These are phyloP conservation scores for Hyperopisus bebe DNA, from an alignment of 2,113 vertebrate species.

Conservation along the genomic window DNA sequence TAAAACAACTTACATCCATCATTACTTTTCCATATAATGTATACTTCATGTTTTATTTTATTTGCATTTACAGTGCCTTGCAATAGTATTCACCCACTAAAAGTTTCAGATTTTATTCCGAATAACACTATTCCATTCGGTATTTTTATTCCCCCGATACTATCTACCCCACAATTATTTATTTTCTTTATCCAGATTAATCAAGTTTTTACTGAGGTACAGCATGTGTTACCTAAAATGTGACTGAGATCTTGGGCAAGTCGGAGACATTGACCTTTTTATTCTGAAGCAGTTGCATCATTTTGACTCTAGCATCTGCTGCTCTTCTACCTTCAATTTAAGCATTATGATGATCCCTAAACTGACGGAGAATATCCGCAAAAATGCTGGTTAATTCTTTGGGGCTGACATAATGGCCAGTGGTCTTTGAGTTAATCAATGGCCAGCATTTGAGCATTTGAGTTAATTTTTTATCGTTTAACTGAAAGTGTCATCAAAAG, in stretches of 20 bases:
- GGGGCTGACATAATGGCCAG: neutral
- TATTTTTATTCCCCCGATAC: neutral
- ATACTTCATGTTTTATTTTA: neutral
- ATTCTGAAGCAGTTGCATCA: neutral
- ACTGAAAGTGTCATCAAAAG: neutral
- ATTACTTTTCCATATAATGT: neutral
- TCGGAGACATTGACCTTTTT: neutral
- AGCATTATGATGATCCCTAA: neutral
- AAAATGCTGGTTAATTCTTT: neutral
- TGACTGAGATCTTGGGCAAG: neutral
- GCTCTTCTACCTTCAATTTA: neutral
- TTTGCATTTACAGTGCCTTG: neutral
- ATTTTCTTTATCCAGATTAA: neutral
- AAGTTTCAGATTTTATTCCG: neutral
- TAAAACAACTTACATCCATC: neutral
- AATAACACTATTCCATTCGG: neutral
- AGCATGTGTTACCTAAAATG: neutral
- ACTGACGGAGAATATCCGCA: neutral
- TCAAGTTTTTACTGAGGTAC: neutral
- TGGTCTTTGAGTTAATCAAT: too few relatives aligned
- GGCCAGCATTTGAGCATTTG: neutral
- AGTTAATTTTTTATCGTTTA: neutral
- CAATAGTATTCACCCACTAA: neutral
- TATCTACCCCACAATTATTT: neutral
- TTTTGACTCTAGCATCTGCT: neutral